Evolutionary conservation across 2,888 invertebrate genomes (phyloP).

Genomic region (Caradrina kadenii): DNA sequence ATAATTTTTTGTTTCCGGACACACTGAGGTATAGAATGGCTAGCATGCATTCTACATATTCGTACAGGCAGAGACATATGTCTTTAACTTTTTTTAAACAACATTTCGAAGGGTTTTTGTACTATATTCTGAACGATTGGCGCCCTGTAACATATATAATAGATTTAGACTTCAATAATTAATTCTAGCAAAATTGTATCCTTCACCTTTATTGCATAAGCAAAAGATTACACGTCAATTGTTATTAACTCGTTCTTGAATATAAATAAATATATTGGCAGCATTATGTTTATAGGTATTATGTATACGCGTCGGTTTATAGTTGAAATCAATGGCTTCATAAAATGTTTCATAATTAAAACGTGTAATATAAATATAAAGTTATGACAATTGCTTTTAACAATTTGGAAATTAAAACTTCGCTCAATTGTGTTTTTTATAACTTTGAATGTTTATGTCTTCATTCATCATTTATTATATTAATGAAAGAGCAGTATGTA

Average conservation of each 20-base stretch:
- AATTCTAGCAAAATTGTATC: not conserved
- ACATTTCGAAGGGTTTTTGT: not conserved
- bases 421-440: not conserved
- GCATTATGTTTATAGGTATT: conserved; percentile 11
- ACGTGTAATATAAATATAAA: not conserved
- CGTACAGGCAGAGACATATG: too few species aligned
- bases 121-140: too few species aligned
- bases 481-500: too few species aligned
- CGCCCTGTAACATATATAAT: too few species aligned
- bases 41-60: not conserved
- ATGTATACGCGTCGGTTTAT: not conserved
- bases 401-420: not conserved
- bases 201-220: not conserved
- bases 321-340: conserved; percentile 9
- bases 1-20: conserved; percentile 37
- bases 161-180: not conserved
- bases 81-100: not conserved
- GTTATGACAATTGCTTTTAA: conserved; percentile 1
- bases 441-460: not conserved
- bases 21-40: conserved; percentile 11
- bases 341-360: conserved; percentile 4
- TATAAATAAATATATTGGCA: conserved; percentile 10
- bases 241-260: conserved; percentile 8
- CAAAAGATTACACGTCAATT: conserved; percentile 20
- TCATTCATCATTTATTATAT: too few species aligned